Evolutionary conservation across 2,797 vertebrate genomes (phyloP), one percentile per base, ranked within the genome.

Genomic region (Lepidocolaptes lacrymiger): DNA sequence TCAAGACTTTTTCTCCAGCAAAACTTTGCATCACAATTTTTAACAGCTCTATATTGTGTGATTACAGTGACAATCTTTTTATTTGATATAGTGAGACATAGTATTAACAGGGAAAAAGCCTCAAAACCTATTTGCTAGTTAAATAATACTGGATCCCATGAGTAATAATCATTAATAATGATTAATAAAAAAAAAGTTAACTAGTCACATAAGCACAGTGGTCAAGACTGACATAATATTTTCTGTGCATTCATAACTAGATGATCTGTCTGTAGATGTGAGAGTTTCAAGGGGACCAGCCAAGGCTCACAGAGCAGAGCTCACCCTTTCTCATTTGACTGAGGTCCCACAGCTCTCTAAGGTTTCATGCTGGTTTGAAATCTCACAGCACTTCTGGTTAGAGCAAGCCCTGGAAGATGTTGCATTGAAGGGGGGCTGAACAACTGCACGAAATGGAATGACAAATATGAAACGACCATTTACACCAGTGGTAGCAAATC

Each of bases 351-450:
- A 63, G 11, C 11, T 77, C 22, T 51, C 30, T 36, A 34, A 46
- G 23, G 37, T 14, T 63, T 83, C 48, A 10, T 17, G 23, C 21
- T 52, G 34, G 5, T 46, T 89, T 85, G 54, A 61, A 68, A 64
- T 34, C 49, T 84, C 7, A 0, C 26, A 37, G 28, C 28, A 20
- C 26, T 41, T n/a, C 18, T 28, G 15, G 4, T n/a, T 52, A 64
- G 37, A 56, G 37, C 23, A 89, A 72, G 23, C 34, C 5, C 14
- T 54, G 12, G 24, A 28, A 75, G 20, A 61, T n/a, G 4, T 3
- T n/a, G 6, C 2, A 0, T 48, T 32, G 55, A 55, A 21, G 0
- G 1, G 12, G 14, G 20, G 9, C 24, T 62, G 36, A 63, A 49
- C 3, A 68, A 18, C 41, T 59, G 44, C 19, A 58, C 23, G 46